phyloP scores from a whole-genome alignment of 2,113 vertebrate species.

The Thomomys bottae region DNA sequence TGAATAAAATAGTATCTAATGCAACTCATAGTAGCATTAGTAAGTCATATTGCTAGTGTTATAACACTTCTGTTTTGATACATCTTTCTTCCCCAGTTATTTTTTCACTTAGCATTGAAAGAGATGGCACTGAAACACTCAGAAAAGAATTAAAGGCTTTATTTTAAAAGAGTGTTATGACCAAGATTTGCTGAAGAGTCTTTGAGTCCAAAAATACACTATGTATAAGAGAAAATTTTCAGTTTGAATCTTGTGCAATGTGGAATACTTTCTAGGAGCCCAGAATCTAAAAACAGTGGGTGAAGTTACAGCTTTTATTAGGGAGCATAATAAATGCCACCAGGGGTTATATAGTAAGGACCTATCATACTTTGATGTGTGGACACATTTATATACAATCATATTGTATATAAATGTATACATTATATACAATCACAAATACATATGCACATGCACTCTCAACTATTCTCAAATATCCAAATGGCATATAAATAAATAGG shows the following conservation, averaged over 20 bases:
- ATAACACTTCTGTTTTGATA: conserved; percentile 35
- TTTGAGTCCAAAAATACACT: conserved; percentile 67
- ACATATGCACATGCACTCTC: neutral
- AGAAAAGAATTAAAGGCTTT: conserved; percentile 63
- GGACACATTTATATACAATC: neutral
- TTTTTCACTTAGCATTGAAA: conserved; percentile 61
- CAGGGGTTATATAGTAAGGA: neutral
- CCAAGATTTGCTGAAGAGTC: conserved; percentile 58
- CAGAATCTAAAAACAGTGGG: neutral
- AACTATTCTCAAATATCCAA: neutral
- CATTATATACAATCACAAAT: neutral
- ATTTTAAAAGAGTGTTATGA: conserved; percentile 72
- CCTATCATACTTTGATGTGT: neutral
- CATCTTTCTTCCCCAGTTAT: conserved; percentile 54
- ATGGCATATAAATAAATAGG: neutral
- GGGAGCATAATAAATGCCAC: neutral
- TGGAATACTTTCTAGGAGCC: conserved; percentile 45
- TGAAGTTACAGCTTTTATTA: neutral
- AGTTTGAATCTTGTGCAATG: conserved; percentile 10
- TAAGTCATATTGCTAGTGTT: neutral
- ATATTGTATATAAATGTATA: too few relatives aligned
- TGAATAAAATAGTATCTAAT: conserved; percentile 14
- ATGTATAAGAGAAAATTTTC: conserved; percentile 24
- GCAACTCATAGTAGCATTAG: conserved; percentile 28
- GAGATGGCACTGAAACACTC: neutral